A percentile compares a stretch with the other conserved stretches of the same genome.
phyloP scores from a whole-genome alignment of 2,888 invertebrate species.

The Bellardia pandia region DNA sequence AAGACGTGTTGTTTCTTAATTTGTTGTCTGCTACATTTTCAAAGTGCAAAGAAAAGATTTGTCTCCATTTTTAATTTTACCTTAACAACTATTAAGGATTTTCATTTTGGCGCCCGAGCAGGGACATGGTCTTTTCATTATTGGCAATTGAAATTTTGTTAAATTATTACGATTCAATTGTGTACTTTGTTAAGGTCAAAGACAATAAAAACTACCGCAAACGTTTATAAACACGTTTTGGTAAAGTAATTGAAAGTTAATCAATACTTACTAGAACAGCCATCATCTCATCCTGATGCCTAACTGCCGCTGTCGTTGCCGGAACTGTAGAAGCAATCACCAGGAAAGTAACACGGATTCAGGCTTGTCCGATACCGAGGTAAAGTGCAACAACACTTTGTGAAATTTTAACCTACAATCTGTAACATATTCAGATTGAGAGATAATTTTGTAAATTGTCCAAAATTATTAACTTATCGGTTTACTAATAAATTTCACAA shows the following conservation, averaged over 20 bases:
- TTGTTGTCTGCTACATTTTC: neutral
- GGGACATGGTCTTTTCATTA: neutral
- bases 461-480: too few species aligned
- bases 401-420: neutral
- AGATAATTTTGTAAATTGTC: too few species aligned
- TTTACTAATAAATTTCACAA: too few species aligned
- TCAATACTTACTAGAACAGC: neutral
- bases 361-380: neutral
- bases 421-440: neutral
- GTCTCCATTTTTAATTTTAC: neutral
- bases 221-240: neutral
- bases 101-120: neutral
- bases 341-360: conserved; percentile 7
- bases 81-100: conserved; percentile 2
- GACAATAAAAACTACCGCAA: neutral
- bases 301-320: neutral
- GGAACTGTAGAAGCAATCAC: neutral
- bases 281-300: neutral
- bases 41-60: neutral
- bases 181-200: neutral
- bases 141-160: neutral
- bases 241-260: neutral
- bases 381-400: neutral
- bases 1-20: neutral
- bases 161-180: neutral